phyloP scores from a whole-genome alignment of 2,888 invertebrate genomes.

The Diarsia rubi region DNA sequence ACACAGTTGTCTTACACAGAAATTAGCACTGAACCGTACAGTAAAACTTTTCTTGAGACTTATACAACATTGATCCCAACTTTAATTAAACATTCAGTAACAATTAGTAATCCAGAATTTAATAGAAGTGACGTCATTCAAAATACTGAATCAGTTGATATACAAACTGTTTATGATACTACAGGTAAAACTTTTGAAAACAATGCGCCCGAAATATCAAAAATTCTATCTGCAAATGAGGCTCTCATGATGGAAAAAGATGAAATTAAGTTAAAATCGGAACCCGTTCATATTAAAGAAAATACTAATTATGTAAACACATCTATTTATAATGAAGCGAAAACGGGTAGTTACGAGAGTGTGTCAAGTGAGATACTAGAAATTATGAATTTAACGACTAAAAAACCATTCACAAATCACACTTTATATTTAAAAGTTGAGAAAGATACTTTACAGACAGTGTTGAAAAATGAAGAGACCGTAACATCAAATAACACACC shows the following conservation, averaged over 20 bases:
- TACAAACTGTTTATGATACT: neutral
- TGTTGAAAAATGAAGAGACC: neutral
- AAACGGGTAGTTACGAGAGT: neutral
- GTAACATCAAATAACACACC: neutral
- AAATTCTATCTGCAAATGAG: neutral
- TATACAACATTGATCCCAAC: neutral
- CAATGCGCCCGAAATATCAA: no score
- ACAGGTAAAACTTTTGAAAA: neutral
- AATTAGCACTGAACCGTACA: neutral
- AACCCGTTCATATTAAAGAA: neutral
- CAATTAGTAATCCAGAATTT: neutral
- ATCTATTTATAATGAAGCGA: neutral
- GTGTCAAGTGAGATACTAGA: neutral
- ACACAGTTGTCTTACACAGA: neutral
- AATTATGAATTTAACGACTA: neutral
- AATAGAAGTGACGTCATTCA: neutral
- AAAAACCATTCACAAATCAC: neutral
- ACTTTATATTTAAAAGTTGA: neutral
- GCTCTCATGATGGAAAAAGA: neutral
- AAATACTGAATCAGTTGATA: neutral
- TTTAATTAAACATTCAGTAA: neutral
- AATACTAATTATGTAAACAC: neutral
- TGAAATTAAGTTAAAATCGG: neutral
- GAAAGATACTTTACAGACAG: neutral
- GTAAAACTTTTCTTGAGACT: neutral